Conservation (phyloP, 2,888 invertebrate genomes). For the Noctua janthina region DNA sequence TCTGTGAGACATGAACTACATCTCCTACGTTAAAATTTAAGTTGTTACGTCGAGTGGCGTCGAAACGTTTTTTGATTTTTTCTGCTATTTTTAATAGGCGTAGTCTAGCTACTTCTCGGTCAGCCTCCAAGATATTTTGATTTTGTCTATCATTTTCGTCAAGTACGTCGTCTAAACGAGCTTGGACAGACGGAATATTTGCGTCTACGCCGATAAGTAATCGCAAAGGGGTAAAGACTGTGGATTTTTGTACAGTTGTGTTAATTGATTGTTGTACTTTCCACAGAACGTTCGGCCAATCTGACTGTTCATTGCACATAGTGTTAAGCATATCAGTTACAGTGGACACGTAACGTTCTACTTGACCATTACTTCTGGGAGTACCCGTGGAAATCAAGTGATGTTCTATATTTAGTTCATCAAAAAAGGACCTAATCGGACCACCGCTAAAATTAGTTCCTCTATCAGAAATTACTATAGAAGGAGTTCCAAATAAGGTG, state of each 20-base stretch:
- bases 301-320: constrained; percentile 10
- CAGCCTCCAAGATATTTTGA: constrained; percentile 2
- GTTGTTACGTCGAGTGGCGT: constrained; percentile 3
- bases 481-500: constrained; percentile 3
- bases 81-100: background rate
- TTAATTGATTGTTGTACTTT: constrained; percentile 8
- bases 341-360: constrained; percentile 6
- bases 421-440: background rate
- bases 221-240: background rate
- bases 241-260: background rate
- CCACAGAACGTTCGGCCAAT: background rate
- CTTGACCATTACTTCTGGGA: constrained; percentile 7
- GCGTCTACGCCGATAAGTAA: background rate
- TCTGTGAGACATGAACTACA: constrained; percentile 38
- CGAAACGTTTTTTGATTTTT: constrained; percentile 29
- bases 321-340: constrained; percentile 5
- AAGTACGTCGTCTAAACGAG: background rate
- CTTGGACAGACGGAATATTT: background rate
- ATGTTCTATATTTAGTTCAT: background rate
- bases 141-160: background rate
- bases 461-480: background rate
- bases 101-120: constrained; percentile 16
- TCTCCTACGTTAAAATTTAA: constrained; percentile 38
- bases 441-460: background rate
- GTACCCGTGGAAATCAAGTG: constrained; percentile 4